phyloP scores from a whole-genome alignment of 2,113 vertebrate species.

The Mirza zaza region DNA sequence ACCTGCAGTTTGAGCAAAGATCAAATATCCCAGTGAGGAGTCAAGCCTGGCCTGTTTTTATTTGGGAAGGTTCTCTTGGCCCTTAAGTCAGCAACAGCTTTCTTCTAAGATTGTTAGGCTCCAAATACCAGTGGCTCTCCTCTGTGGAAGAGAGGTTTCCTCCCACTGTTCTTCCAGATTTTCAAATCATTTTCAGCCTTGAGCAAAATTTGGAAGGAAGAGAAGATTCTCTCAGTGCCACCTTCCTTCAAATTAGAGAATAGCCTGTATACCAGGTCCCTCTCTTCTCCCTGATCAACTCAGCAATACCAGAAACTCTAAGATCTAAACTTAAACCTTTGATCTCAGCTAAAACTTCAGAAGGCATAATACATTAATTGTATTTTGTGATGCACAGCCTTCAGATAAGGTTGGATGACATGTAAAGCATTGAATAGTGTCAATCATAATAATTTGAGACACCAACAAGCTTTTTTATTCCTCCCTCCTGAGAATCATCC shows the following conservation, averaged over 20 bases:
- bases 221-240: background rate
- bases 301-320: background rate
- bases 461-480: background rate
- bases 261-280: background rate
- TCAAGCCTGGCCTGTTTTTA: background rate
- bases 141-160: background rate
- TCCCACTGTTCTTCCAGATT: background rate
- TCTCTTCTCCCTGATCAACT: background rate
- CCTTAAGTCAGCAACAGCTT: background rate
- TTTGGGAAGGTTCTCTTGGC: background rate
- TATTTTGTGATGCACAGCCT: background rate
- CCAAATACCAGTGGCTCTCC: background rate
- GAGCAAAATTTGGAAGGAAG: background rate
- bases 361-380: background rate
- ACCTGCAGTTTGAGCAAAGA: slow-evolving; percentile 48
- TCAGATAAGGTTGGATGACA: background rate
- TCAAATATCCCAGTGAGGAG: background rate
- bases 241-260: background rate
- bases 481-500: background rate
- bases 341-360: background rate
- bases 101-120: background rate
- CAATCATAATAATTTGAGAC: background rate
- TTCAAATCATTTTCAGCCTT: background rate
- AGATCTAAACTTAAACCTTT: background rate
- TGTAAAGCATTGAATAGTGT: background rate